Percentiles rank a stretch among this genome's conserved stretches.
phyloP scores from a whole-genome alignment of 2,113 vertebrate species.

The Sardina pilchardus region DNA sequence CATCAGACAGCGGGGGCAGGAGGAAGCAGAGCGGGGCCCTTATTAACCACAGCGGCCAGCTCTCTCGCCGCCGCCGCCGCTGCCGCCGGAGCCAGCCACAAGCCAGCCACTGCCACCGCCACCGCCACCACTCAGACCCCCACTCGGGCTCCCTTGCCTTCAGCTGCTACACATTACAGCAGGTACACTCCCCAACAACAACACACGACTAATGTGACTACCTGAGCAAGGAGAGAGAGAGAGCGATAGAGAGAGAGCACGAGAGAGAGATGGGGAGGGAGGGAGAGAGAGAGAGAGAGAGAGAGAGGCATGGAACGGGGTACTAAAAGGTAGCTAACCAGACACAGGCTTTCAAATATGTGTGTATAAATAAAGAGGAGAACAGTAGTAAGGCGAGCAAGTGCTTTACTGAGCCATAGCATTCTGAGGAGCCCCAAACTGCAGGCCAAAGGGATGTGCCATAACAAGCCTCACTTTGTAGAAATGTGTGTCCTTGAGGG shows the following conservation, averaged over 20 bases:
- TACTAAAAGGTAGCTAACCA: not conserved
- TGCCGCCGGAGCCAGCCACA: not conserved
- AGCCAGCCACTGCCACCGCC: conserved; percentile 51
- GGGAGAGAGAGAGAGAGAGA: not conserved
- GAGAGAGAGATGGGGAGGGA: not conserved
- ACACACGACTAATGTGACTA: conserved; percentile 7
- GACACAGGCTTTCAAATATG: not conserved
- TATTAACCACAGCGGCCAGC: conserved; percentile 74
- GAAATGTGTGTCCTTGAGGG: not conserved
- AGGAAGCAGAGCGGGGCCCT: conserved; percentile 78
- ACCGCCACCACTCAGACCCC: not conserved
- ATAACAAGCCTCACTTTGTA: not conserved
- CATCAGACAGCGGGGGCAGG: conserved; percentile 77
- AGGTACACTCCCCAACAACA: not conserved
- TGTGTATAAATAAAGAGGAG: not conserved
- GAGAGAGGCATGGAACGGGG: not conserved
- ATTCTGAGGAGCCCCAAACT: not conserved
- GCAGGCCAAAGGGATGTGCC: not conserved
- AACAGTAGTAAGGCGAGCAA: not conserved
- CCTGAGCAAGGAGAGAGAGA: not conserved
- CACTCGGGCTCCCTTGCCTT: not conserved
- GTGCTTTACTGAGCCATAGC: not conserved
- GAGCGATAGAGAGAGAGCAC: not conserved
- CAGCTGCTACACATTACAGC: conserved; percentile 17
- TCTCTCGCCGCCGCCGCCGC: not conserved